Base-by-base conservation (phyloP, 2,888 invertebrate genomes). In the Macrosoma leucophasiata region DNA sequence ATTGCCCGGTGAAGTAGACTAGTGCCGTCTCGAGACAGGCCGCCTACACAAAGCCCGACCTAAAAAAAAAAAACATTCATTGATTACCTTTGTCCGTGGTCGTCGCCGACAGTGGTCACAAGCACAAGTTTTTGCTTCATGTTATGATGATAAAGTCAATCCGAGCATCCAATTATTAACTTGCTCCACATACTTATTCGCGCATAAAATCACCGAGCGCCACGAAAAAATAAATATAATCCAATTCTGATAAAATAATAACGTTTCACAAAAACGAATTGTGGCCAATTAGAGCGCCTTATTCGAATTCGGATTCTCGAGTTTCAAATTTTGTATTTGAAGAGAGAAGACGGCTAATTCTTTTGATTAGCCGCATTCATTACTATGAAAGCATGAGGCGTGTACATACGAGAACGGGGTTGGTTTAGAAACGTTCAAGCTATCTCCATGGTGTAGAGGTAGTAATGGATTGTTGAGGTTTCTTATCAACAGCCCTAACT, bases 271-370 rank as follows among this genome's bases (percentile, higher is more conserved):
- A 18, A 39, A 48, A 45, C 43, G 41, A 41, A 48, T 48, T 45
- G 36, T 34, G 34, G 36, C 41, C 47, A 45, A 41, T 48, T 43
- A 41, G 22, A 27, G 27, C 10, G 24, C 29, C 41, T 41, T 31
- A 47, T 45, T 47, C 39, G 41, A 47, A 47, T 46, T 35, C 30
- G 29, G 35, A 39, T 35, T 39, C 25, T 46, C 43, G 38, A 30
- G 39, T 34, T 47, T 42, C 27, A 31, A 43, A 41, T 45, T n/a
- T 47, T 36, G 40, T 36, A 36, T 40, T 43, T 39, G 35, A 36
- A 33, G 37, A 25, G 41, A 41, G 39, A 29, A 29, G 29, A 24
- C 12, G 15, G 27, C 34, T 39, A 34, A 34, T 39, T 38, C 34
- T 31, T 39, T 34, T 34, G 30, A 34, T 39, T 31, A 28, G 17